Evolutionary conservation across 2,113 vertebrate genomes (phyloP).

Genomic region (Sisor rabdophorus): DNA sequence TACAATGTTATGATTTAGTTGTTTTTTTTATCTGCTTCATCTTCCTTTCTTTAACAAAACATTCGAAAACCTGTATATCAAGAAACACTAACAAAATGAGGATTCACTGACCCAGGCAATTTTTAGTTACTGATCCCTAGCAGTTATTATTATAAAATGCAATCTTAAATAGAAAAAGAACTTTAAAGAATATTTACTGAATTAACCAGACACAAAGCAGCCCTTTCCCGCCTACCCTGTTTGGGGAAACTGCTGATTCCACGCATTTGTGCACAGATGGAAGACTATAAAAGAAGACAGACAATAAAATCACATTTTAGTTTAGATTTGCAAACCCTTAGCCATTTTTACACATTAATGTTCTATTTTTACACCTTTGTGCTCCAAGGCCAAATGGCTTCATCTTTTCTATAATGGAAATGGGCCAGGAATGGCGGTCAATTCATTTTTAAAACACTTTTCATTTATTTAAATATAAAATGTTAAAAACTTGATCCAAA

Average conservation of each 20-base stretch:
- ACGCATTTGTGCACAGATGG: background rate
- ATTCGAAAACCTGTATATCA: background rate
- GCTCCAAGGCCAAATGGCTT: background rate
- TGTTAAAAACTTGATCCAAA: background rate
- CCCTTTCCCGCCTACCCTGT: background rate
- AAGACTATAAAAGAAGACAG: background rate
- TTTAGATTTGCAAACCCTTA: background rate
- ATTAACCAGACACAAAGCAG: background rate
- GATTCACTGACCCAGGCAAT: background rate
- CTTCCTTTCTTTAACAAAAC: background rate
- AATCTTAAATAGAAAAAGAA: background rate
- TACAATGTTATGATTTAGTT: background rate
- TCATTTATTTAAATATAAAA: background rate
- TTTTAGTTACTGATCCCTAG: background rate
- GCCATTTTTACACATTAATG: background rate
- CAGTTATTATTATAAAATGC: background rate
- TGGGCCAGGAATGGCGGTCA: background rate
- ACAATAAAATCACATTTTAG: background rate
- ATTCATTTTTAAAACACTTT: background rate
- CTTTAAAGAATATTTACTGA: background rate
- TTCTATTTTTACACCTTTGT: background rate
- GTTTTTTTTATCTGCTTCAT: background rate
- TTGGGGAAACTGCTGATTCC: background rate
- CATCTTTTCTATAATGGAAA: background rate
- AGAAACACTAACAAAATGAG: background rate